Conservation (phyloP, 2,113 vertebrate genomes). For the Pachypanchax playfairii region DNA sequence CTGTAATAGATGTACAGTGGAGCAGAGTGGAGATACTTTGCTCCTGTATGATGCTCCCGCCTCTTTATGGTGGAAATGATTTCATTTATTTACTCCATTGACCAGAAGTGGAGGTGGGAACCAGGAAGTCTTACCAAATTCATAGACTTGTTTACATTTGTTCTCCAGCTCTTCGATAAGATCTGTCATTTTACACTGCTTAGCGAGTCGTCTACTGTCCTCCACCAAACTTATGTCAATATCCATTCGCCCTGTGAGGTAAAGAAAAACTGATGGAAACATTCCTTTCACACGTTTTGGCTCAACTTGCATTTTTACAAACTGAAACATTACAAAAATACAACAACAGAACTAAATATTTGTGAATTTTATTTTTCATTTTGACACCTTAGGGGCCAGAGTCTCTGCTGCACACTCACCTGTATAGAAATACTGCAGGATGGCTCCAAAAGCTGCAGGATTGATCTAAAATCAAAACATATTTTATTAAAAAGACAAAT, state of each 20-base stretch:
- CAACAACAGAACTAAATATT: background rate
- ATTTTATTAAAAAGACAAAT: background rate
- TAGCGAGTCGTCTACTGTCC: conserved; percentile 91
- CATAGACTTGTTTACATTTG: conserved; percentile 92
- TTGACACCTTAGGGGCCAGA: too few species aligned
- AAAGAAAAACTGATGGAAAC: background rate
- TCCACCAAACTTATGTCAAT: conserved; percentile 89
- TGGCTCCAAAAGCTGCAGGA: conserved; percentile 90
- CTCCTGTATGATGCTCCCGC: too few species aligned
- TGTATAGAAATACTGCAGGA: conserved; percentile 95
- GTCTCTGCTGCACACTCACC: conserved; percentile 74
- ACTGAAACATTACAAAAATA: background rate
- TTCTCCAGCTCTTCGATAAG: conserved; percentile 91
- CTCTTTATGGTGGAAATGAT: too few species aligned
- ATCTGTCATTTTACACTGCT: conserved; percentile 91
- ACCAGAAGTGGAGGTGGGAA: too few species aligned
- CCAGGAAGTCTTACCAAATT: conserved; percentile 92
- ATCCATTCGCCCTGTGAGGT: conserved; percentile 85
- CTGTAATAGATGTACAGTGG: too few species aligned
- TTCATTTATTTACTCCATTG: too few species aligned
- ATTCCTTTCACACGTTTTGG: background rate
- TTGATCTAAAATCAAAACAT: conserved; percentile 84
- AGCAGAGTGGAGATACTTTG: too few species aligned
- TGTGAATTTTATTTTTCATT: too few species aligned
- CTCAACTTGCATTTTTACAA: background rate